A percentile compares a stretch with the other conserved stretches of the same genome.
Conservation (phyloP, 2,113 vertebrate genomes). For the Perca fluviatilis region DNA sequence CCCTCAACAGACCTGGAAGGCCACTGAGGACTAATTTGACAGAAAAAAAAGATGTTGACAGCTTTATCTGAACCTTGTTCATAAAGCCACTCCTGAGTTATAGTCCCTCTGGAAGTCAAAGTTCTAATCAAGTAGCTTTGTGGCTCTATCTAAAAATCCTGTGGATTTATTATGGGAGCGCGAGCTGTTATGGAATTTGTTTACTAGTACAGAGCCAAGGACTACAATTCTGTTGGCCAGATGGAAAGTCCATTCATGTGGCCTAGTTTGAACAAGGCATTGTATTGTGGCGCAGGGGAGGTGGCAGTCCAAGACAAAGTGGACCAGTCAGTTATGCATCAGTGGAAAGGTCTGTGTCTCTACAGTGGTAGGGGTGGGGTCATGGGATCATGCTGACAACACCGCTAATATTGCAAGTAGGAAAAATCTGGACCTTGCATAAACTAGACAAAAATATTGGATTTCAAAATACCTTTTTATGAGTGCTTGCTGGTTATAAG, state of each 20-base stretch:
- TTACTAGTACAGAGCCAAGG: slow-evolving; percentile 55
- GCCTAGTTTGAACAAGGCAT: slow-evolving; percentile 75
- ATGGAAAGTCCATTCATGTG: slow-evolving; percentile 72
- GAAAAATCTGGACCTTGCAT: not conserved
- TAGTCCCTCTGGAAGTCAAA: not conserved
- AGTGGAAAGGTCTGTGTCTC: slow-evolving; percentile 31
- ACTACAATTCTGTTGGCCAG: slow-evolving; percentile 35
- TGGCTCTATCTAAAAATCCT: not conserved
- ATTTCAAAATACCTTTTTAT: not conserved
- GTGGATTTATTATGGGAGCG: slow-evolving; percentile 14
- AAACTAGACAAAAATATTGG: not conserved
- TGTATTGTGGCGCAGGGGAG: slow-evolving; percentile 66
- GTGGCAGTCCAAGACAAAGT: slow-evolving; percentile 65
- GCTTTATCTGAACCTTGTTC: slow-evolving; percentile 12
- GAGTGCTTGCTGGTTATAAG: not conserved
- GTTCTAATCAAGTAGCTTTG: not conserved
- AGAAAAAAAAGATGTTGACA: slow-evolving; percentile 28
- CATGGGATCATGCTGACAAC: slow-evolving; percentile 22
- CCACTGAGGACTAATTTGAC: slow-evolving; percentile 20
- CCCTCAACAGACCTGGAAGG: not conserved
- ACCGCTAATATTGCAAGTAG: not conserved
- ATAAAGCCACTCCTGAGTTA: not conserved
- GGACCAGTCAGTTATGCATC: slow-evolving; percentile 56
- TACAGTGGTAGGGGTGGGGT: not conserved
- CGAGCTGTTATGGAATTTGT: slow-evolving; percentile 59